phyloP scores from a whole-genome alignment of 1,140 invertebrate genomes.

The Drosophila biarmipes region DNA sequence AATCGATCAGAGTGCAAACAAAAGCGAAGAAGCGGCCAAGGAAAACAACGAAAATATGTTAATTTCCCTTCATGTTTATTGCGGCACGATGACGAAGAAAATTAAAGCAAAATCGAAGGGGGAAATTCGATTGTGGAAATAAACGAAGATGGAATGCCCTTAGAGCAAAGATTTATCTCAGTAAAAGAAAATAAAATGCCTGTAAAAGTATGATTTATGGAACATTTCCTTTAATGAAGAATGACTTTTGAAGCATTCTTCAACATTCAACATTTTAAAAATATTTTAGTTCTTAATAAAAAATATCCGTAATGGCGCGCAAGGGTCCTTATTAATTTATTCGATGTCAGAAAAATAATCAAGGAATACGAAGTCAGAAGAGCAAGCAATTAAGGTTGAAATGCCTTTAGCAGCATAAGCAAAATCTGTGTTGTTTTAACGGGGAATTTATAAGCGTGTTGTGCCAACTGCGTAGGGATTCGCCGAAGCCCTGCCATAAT shows the following conservation, averaged over 20 bases:
- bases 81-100: conserved; percentile 60
- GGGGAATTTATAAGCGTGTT: conserved; percentile 16
- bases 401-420: neutral
- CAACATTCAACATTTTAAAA: neutral
- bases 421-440: conserved; percentile 18
- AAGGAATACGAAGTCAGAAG: neutral
- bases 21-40: conserved; percentile 15
- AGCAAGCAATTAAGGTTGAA: neutral
- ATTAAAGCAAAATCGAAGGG: conserved; percentile 64
- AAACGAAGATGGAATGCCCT: conserved; percentile 53
- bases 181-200: conserved; percentile 43
- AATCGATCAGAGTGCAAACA: conserved; percentile 70
- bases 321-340: too few species aligned
- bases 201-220: conserved; percentile 11
- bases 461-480: conserved; percentile 17
- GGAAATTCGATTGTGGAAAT: conserved; percentile 4
- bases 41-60: conserved; percentile 66
- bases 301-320: too few species aligned
- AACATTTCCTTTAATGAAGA: neutral
- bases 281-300: too few species aligned
- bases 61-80: conserved; percentile 74
- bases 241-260: too few species aligned
- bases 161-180: neutral
- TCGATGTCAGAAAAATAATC: neutral
- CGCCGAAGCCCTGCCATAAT: conserved; percentile 30